Conservation (phyloP, 2,888 invertebrate species). For the Euphydryas editha region DNA sequence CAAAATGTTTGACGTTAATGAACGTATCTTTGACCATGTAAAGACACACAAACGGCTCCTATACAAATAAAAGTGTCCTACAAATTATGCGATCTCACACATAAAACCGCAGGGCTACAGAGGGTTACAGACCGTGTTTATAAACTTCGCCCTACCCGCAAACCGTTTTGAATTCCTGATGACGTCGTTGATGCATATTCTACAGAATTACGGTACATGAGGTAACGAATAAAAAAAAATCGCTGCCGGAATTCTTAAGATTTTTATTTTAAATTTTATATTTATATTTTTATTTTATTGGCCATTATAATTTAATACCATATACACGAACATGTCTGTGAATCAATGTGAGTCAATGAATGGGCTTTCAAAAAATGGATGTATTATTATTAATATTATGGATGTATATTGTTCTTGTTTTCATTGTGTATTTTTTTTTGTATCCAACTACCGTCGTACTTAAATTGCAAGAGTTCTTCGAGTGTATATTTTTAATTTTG, state of each 20-base stretch:
- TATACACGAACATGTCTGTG: too few relatives aligned
- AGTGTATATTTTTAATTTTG: conserved; percentile 13
- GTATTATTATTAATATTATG: not conserved
- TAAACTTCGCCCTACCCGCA: not conserved
- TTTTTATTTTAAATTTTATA: too few relatives aligned
- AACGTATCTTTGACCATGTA: not conserved
- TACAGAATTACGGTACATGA: not conserved
- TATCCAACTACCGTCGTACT: conserved; percentile 12
- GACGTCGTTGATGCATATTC: not conserved
- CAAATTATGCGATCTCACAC: conserved; percentile 1
- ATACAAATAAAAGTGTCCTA: not conserved
- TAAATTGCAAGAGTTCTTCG: conserved; percentile 8
- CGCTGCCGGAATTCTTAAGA: too few relatives aligned
- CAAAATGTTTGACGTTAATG: not conserved
- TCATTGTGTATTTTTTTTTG: conserved; percentile 12
- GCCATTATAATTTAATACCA: too few relatives aligned
- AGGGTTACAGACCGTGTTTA: not conserved
- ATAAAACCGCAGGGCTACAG: not conserved
- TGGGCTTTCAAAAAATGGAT: not conserved
- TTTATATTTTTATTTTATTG: too few relatives aligned
- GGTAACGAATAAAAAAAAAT: too few relatives aligned
- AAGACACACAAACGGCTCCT: not conserved
- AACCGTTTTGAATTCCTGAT: not conserved
- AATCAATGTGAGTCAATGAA: too few relatives aligned
- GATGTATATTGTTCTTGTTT: not conserved